Evolutionary conservation across 2,888 invertebrate species (phyloP), one percentile per base, ranked within the genome.

Genomic region (Leptura quadrifasciata): DNA sequence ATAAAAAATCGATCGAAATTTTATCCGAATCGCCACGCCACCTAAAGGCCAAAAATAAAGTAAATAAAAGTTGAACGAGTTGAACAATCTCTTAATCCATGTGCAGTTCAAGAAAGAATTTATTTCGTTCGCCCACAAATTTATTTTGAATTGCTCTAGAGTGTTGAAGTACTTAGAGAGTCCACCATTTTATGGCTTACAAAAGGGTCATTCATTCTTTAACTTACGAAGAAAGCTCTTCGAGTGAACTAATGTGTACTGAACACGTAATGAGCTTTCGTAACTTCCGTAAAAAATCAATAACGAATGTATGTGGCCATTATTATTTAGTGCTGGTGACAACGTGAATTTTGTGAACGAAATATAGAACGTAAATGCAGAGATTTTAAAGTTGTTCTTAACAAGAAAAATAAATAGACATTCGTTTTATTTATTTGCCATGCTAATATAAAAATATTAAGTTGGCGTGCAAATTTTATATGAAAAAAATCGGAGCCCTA

Each of bases 61-160:
- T 6, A 52, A 65, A 67, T 54, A 17, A 3, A 15, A 57, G 57
- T 24, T 15, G 52, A 52, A 52, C 52, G 65, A 24, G 52, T 67
- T 17, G 55, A 65, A 47, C 55, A 55, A 6, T 27, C 54, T 39
- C 55, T 52, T 27, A 55, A 55, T 60, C 60, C 52, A 17, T 17
- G 31, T 39, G 61, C 54, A 47, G 27, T 47, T 17, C 39, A 61
- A 63, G 55, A 10, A 39, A 39, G 63, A 63, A 63, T 71, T 71
- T 39, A 71, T 71, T 70, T 58, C 27, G 31, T 58, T 61, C 71
- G 21, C 52, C 15, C 52, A 24, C 52, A 61, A 52, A 39, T 71
- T 71, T 71, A 71, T 55, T 54, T 61, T 63, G 71, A 63, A 35
- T 71, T 39, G 71, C 63, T 61, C 61, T 15, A 55, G 21, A 63